Evolutionary conservation across 2,888 invertebrate genomes (phyloP), one percentile per base, ranked within the genome.

Genomic region (Sarcophaga subvicina): DNA sequence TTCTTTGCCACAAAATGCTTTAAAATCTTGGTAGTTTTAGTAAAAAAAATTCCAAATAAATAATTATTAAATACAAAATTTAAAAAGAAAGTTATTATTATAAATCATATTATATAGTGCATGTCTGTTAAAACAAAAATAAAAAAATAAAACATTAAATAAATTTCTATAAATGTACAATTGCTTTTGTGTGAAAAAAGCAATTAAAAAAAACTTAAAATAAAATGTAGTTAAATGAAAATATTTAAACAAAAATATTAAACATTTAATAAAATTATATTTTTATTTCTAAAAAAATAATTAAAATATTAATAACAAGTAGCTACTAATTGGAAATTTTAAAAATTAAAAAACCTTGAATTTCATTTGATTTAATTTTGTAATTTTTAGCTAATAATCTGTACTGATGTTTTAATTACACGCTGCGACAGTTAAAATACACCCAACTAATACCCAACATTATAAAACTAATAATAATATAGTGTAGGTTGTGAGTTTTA

Each of bases 111-210:
- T 49, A 27, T 67, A 14, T 54, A 67, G 45, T 80, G 80, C 85
- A 85, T 80, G 85, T 47, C 25, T n/a, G 14, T 70, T 73, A 17
- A 59, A n/a, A 66, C 60, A 71, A 45, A 69, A n/a, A 45, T n/a
- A n/a, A 20, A 14, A n/a, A 69, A 2, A 69, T 47, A 47, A 60
- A 59, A 45, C n/a, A 22, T 59, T 17, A 3, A 14, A 49, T 54
- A 54, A 54, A 54, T 54, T 54, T 54, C 14, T 54, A 54, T 54
- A 59, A 60, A 85, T 67, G 63, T 54, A 17, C 54, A 5, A 37
- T 37, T 37, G 54, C 80, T 81, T 77, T 81, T 85, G 73, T 81
- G 85, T 81, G 78, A 27, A 25, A 27, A 62, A 22, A 82, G 63
- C 20, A 14, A 37, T 2, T 22, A 54, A 22, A 22, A 14, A 63